Evolutionary conservation across 2,797 vertebrate species (phyloP).

Genomic region (Leontocebus nigricollis): DNA sequence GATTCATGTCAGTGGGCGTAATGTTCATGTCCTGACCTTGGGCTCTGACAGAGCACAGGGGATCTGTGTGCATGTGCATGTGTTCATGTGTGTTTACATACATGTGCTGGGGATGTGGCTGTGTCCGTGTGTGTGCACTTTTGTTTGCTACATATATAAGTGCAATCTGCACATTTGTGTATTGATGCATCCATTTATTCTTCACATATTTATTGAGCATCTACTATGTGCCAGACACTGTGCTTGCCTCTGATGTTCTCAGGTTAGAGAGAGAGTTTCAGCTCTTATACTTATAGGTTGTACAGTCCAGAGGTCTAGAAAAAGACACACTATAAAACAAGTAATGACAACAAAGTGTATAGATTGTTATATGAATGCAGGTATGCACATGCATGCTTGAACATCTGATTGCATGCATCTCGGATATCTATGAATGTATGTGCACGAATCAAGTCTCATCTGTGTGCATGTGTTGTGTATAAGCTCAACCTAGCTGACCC

Average conservation of each 20-base stretch:
- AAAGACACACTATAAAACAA: background rate
- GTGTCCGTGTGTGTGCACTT: accelerated
- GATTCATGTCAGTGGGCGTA: background rate
- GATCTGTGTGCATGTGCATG: background rate
- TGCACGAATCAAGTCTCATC: background rate
- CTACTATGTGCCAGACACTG: background rate
- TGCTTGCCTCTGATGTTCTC: background rate
- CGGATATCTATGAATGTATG: background rate
- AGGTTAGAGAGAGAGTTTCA: background rate
- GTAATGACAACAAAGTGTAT: background rate
- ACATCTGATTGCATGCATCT: too few relatives aligned
- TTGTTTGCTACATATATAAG: background rate
- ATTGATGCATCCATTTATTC: background rate
- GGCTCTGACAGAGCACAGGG: background rate
- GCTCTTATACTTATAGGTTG: background rate
- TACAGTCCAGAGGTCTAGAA: background rate
- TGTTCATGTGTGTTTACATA: background rate
- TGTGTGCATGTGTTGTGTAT: background rate
- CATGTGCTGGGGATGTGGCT: background rate
- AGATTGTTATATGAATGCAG: background rate
- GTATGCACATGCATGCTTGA: background rate
- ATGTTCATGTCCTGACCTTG: conserved; percentile 47
- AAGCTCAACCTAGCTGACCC: background rate
- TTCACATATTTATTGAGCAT: background rate
- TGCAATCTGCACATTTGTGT: background rate